Conservation (phyloP, 1,140 invertebrate genomes). For the Oryctes rhinoceros region DNA sequence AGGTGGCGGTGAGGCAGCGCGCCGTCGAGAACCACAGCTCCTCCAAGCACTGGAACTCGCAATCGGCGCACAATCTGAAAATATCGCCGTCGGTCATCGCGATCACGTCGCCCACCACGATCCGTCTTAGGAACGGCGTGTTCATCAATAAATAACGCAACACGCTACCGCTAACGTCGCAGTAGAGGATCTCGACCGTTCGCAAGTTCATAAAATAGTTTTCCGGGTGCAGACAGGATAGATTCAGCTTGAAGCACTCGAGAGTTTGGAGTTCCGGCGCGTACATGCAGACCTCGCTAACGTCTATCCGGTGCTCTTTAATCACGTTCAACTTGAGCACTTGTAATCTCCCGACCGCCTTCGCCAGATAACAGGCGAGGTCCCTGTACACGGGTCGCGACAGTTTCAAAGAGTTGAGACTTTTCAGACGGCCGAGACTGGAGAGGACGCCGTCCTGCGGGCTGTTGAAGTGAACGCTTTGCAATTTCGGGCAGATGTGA, state of each 20-base stretch:
- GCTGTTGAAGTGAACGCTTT: constrained; percentile 69
- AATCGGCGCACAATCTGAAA: constrained; percentile 63
- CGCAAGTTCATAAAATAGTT: constrained; percentile 68
- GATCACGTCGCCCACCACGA: constrained; percentile 70
- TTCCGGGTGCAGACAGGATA: constrained; percentile 66
- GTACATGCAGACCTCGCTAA: constrained; percentile 63
- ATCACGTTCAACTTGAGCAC: constrained; percentile 69
- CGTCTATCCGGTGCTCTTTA: constrained; percentile 66
- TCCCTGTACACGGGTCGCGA: constrained; percentile 70
- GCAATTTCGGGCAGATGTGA: constrained; percentile 67
- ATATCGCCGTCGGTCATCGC: constrained; percentile 71
- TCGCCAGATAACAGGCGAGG: constrained; percentile 66
- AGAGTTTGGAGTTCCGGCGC: constrained; percentile 64
- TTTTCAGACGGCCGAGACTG: constrained; percentile 63
- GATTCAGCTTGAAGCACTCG: constrained; percentile 70
- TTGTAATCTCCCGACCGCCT: constrained; percentile 65
- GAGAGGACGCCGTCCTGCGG: constrained; percentile 66
- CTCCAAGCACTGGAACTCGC: constrained; percentile 62
- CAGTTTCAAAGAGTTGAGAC: constrained; percentile 68
- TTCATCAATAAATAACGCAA: constrained; percentile 68
- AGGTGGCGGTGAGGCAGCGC: constrained; percentile 65
- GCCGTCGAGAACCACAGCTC: constrained; percentile 72
- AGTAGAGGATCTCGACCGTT: constrained; percentile 70
- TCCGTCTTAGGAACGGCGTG: constrained; percentile 66
- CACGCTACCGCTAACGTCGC: constrained; percentile 65